These are phyloP conservation scores for Poecilus cupreus DNA, from an alignment of 2,888 invertebrate species.

Conservation along the genomic window DNA sequence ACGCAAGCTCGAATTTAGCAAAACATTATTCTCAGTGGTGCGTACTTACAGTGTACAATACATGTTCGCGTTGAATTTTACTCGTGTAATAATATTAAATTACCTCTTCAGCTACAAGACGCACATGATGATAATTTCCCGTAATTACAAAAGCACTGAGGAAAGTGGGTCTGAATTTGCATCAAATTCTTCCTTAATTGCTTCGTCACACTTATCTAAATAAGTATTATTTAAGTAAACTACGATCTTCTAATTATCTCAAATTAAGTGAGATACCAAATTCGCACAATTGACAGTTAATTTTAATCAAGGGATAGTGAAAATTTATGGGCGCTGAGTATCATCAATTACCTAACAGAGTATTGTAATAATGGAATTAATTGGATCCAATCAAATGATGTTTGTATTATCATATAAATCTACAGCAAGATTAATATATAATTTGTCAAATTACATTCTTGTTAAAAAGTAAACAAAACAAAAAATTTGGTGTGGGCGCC, in stretches of 20 bases:
- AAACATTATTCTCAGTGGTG: neutral
- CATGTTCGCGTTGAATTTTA: neutral
- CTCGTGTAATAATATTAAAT: conserved; percentile 25
- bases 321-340: conserved; percentile 1
- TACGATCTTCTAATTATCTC: neutral
- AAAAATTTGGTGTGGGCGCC: too few species aligned
- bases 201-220: neutral
- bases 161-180: neutral
- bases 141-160: neutral
- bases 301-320: conserved; percentile 30
- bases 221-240: conserved; percentile 34
- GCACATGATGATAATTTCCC: neutral
- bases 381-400: neutral
- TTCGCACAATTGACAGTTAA: conserved; percentile 26
- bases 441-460: too few species aligned
- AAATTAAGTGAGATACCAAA: conserved; percentile 3
- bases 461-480: too few species aligned
- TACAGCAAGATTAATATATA: too few species aligned
- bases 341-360: conserved; percentile 4
- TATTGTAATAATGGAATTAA: conserved; percentile 2
- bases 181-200: neutral
- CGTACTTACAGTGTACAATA: neutral
- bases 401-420: neutral
- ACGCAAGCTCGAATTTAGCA: neutral
- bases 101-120: neutral